phyloP scores from a whole-genome alignment of 2,113 vertebrate genomes.

The Theropithecus gelada region DNA sequence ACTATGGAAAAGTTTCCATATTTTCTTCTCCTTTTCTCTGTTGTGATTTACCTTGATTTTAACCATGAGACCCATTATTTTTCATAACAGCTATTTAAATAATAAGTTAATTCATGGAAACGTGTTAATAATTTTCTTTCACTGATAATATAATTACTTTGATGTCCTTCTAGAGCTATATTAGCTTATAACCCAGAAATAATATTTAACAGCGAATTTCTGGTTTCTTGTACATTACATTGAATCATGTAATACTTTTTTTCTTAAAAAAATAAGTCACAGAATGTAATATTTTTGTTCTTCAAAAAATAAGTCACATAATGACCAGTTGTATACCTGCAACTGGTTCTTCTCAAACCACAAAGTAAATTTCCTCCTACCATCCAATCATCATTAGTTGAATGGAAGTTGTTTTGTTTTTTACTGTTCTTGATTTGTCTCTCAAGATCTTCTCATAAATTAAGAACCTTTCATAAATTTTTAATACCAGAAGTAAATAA shows the following conservation, averaged over 20 bases:
- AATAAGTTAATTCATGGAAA: slow-evolving; percentile 28
- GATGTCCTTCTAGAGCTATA: not conserved
- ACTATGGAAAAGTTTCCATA: not conserved
- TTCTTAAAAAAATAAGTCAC: not conserved
- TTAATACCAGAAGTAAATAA: not conserved
- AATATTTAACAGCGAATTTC: not conserved
- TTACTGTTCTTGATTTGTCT: not conserved
- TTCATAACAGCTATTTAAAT: not conserved
- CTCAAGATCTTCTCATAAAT: not conserved
- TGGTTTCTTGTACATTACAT: not conserved
- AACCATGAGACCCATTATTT: not conserved
- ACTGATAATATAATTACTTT: slow-evolving; percentile 12
- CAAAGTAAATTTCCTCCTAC: not conserved
- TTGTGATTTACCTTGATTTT: not conserved
- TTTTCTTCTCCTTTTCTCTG: not conserved
- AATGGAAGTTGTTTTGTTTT: not conserved
- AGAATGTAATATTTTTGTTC: not conserved
- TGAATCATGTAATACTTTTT: not conserved
- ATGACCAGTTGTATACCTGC: not conserved
- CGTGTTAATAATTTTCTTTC: not conserved
- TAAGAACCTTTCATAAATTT: not conserved
- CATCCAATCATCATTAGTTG: not conserved
- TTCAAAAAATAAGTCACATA: not conserved
- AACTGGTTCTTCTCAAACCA: not conserved
- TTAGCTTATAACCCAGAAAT: not conserved